These are phyloP conservation scores for Arctocebus calabarensis DNA, from an alignment of 2,797 vertebrate genomes.

Conservation along the genomic window DNA sequence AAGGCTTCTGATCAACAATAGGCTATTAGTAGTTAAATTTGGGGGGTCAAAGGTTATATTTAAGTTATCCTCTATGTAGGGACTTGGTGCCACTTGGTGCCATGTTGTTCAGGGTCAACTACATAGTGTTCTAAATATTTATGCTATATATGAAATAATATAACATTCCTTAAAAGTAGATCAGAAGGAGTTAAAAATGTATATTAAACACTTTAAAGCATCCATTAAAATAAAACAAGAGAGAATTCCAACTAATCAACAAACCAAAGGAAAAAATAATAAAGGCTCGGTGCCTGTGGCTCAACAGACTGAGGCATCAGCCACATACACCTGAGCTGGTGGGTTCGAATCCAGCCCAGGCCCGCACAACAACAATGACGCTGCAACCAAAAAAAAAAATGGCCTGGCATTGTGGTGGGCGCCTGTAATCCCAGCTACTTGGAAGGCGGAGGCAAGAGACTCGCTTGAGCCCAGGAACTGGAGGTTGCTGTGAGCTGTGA, in stretches of 20 bases:
- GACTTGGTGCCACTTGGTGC: accelerated
- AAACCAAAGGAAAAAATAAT: background rate
- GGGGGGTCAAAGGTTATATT: background rate
- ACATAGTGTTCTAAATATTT: background rate
- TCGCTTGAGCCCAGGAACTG: too few relatives aligned
- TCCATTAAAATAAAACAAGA: background rate
- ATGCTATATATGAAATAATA: background rate
- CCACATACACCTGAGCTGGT: too few relatives aligned
- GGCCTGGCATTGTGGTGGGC: too few relatives aligned
- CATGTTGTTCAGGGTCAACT: background rate
- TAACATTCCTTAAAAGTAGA: background rate
- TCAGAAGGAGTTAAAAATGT: background rate
- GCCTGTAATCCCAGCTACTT: too few relatives aligned
- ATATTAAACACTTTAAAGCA: background rate
- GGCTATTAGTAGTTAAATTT: background rate
- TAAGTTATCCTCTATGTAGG: background rate
- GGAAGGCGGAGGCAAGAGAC: too few relatives aligned
- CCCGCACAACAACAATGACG: too few relatives aligned
- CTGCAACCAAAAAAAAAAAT: too few relatives aligned
- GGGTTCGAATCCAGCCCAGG: too few relatives aligned
- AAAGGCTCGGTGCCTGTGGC: too few relatives aligned
- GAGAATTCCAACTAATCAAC: background rate
- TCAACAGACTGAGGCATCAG: too few relatives aligned
- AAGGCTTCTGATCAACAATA: background rate
- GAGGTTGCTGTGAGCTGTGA: too few relatives aligned